phyloP scores from a whole-genome alignment of 2,888 invertebrate species.

The Drosophila anomelani region DNA sequence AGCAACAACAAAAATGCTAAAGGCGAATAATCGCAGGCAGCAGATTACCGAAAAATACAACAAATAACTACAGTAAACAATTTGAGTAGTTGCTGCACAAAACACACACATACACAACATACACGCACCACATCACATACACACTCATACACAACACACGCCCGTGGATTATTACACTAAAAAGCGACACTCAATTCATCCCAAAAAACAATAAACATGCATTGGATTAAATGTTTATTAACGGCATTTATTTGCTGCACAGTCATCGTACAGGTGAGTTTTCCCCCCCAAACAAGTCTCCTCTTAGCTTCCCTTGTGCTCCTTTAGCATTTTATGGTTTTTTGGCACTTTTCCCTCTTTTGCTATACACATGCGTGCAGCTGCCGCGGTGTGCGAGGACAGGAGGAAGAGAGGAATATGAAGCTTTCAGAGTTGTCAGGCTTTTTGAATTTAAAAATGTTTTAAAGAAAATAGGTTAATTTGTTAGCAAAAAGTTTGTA shows the following conservation, averaged over 20 bases:
- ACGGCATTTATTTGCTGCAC: conserved; percentile 83
- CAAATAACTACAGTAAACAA: conserved; percentile 62
- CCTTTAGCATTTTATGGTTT: not conserved
- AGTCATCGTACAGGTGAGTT: conserved; percentile 84
- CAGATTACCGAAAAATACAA: conserved; percentile 48
- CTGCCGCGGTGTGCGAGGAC: conserved; percentile 7
- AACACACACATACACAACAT: conserved; percentile 37
- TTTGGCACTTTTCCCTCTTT: conserved; percentile 52
- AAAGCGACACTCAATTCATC: conserved; percentile 39
- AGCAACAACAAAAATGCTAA: conserved; percentile 57
- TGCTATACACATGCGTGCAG: conserved; percentile 44
- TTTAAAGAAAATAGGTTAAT: too few relatives aligned
- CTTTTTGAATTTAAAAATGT: not conserved
- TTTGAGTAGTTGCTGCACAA: conserved; percentile 38
- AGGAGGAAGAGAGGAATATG: not conserved
- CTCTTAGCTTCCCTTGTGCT: not conserved
- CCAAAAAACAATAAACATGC: conserved; percentile 79
- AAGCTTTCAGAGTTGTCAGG: conserved; percentile 33
- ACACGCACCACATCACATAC: conserved; percentile 33
- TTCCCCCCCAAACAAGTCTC: not conserved
- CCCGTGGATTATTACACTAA: conserved; percentile 57
- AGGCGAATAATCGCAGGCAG: conserved; percentile 64
- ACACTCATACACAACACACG: conserved; percentile 31
- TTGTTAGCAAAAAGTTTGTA: not conserved
- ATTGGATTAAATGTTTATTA: conserved; percentile 85